phyloP scores from a whole-genome alignment of 30 jellyfish, hydroid and myxozoan species.

The Rhopilema esculentum region DNA sequence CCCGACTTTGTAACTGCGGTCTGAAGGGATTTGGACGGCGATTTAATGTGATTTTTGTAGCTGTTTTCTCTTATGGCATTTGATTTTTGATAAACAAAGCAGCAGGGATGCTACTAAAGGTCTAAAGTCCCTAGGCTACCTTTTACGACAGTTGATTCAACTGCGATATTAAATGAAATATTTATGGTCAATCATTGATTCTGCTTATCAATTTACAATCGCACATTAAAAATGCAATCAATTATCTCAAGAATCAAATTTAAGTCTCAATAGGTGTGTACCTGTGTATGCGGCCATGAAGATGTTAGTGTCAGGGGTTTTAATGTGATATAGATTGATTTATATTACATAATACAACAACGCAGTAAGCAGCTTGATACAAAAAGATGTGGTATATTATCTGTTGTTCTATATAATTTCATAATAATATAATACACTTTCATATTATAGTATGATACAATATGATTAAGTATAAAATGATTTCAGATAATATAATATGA shows the following conservation, averaged over 20 bases:
- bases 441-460: no score
- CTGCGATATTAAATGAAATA: slow-evolving; percentile 41
- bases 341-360: no score
- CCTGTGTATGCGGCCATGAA: no score
- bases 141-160: slow-evolving; percentile 2
- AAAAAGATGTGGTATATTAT: no score
- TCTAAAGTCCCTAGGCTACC: slow-evolving; percentile 30
- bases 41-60: slow-evolving; percentile 64
- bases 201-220: not conserved
- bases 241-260: not conserved
- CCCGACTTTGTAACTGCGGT: slow-evolving; percentile 70
- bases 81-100: slow-evolving; percentile 30
- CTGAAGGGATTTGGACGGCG: slow-evolving; percentile 24
- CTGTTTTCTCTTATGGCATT: slow-evolving; percentile 42
- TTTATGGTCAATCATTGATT: slow-evolving; percentile 3
- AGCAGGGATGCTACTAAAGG: slow-evolving; percentile 21
- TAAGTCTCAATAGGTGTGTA: not conserved
- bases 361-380: no score
- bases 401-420: no score
- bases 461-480: no score
- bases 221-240: not conserved
- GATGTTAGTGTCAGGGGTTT: no score
- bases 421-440: no score
- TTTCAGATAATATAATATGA: no score
- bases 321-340: no score